A percentile compares a stretch with the other conserved stretches of the same genome.
These are phyloP conservation scores for Cydia amplana DNA, from an alignment of 1,140 invertebrate species.

Conservation along the genomic window DNA sequence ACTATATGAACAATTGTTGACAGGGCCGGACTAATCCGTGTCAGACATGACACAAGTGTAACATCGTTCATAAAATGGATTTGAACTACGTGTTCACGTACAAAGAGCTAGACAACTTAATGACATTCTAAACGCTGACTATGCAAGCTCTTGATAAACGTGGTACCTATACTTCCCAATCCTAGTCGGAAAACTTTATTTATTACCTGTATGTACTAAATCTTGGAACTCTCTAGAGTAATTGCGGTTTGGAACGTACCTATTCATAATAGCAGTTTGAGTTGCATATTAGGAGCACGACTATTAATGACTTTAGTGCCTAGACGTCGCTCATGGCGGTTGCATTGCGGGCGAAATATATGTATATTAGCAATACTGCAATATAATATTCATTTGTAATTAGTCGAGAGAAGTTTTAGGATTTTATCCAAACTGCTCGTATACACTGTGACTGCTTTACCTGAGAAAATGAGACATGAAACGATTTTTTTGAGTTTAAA, in stretches of 20 bases:
- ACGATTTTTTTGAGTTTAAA: no score
- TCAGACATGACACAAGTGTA: no score
- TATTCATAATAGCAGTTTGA: constrained; percentile 1
- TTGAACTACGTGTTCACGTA: background rate
- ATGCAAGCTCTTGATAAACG: background rate
- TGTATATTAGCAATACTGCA: background rate
- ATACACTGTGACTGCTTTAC: no score
- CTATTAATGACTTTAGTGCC: background rate
- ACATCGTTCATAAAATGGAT: no score
- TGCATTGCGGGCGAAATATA: no score
- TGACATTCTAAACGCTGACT: background rate
- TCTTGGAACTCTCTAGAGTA: constrained; percentile 10
- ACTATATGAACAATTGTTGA: no score
- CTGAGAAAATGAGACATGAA: no score
- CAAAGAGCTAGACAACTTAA: background rate
- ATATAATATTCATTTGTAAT: background rate
- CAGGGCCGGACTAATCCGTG: no score
- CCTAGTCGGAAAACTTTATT: constrained; percentile 15
- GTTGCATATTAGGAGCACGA: background rate
- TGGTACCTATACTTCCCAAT: background rate
- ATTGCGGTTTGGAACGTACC: background rate
- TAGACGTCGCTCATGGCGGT: background rate
- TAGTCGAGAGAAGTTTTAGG: no score
- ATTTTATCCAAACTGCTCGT: no score
- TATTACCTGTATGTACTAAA: constrained; percentile 14